Base-by-base conservation (phyloP, 1,140 invertebrate genomes). In the Pissodes strobi region DNA sequence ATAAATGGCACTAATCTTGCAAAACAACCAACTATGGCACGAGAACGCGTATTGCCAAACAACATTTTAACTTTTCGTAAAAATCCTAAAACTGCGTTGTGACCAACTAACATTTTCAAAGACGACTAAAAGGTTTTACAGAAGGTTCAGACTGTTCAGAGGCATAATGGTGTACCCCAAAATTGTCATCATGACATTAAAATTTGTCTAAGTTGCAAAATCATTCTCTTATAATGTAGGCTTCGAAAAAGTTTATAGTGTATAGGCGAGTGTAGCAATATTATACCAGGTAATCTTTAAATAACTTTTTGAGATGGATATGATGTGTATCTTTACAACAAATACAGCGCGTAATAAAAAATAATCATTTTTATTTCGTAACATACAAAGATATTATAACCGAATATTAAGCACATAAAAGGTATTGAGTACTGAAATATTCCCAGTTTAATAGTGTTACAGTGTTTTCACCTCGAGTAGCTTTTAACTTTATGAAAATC, bases 101-200 rank as follows among this genome's bases (percentile, higher is more conserved):
- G 37, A 27, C 37, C 52, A 22, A 55, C 52, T 55, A 55, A 55
- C 52, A 55, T 55, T 55, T 55, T 55, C 52, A 34, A 39, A 39
- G 52, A 37, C 45, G 21, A 64, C 62, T 64, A 57, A 63, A 57
- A 45, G 46, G 19, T 55, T 63, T 27, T 61, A 43, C 21, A 48
- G 57, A 60, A 62, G 48, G 59, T 52, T 51, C 21, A 48, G 57
- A 60, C 51, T 34, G 59, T 52, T 51, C 43, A 22, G 27, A 43
- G 10, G 9, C 34, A 46, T 56, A 38, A 49, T 23, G 25, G 27
- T 43, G 39, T 48, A 43, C 52, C 59, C 48, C 25, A 57, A 49
- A 65, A 58, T 65, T 53, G 56, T 59, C 63, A 65, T 53, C 45
- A 65, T 65, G 63, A 65, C 63, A 65, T 65, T 65, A 58, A 59